Conservation (phyloP, 2,888 invertebrate genomes). For the Mantis religiosa region DNA sequence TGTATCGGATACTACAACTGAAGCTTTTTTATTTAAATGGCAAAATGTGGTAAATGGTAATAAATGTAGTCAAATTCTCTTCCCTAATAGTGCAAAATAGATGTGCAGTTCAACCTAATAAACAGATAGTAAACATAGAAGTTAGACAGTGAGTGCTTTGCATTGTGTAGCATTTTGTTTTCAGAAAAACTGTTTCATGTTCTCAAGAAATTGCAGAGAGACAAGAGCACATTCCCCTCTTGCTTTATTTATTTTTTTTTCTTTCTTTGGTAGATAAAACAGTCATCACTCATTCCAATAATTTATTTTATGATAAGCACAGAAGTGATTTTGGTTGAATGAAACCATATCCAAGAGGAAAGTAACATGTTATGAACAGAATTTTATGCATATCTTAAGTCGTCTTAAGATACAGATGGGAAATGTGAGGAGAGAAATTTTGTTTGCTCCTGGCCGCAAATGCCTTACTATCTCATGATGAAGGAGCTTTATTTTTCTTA, state of each 20-base stretch:
- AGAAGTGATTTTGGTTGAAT: not conserved
- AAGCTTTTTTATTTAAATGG: not conserved
- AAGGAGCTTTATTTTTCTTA: not conserved
- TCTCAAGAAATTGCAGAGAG: not conserved
- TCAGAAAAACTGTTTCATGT: not conserved
- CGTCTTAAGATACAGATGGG: not conserved
- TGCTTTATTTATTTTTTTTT: not conserved
- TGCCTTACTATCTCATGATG: conserved; percentile 10
- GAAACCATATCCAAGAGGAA: not conserved
- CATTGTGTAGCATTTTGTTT: not conserved
- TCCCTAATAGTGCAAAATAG: not conserved
- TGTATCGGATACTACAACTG: not conserved
- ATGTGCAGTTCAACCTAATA: not conserved
- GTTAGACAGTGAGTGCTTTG: not conserved
- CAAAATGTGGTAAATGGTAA: not conserved
- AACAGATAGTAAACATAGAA: not conserved
- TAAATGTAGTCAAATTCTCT: not conserved
- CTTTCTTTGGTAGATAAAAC: conserved; percentile 12
- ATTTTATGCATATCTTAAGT: not conserved
- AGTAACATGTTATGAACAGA: not conserved
- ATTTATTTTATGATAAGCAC: not conserved
- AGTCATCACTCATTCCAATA: conserved; percentile 25
- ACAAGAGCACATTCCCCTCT: conserved; percentile 23
- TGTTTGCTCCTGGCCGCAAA: conserved; percentile 10
- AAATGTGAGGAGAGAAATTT: not conserved